These are phyloP conservation scores for Pyralis farinalis DNA, from an alignment of 2,888 invertebrate genomes.

Conservation along the genomic window DNA sequence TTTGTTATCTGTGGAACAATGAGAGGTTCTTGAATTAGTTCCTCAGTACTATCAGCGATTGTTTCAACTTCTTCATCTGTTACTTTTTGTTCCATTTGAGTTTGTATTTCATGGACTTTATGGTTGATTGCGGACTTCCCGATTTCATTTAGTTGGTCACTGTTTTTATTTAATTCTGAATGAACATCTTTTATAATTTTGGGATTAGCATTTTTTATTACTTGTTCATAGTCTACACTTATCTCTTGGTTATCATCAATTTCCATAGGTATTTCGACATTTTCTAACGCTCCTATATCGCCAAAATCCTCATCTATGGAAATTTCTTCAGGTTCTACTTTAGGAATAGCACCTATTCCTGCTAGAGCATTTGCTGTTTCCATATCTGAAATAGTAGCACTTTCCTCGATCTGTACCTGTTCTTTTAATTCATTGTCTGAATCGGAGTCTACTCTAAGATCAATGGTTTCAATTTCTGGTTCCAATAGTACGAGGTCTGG, in stretches of 20 bases:
- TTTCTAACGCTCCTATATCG: constrained; percentile 2
- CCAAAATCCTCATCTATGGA: not conserved
- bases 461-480: constrained; percentile 54
- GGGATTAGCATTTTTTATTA: too few species aligned
- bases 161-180: too few species aligned
- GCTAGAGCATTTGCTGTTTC: constrained; percentile 21
- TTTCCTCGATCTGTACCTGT: constrained; percentile 1
- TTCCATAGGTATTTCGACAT: constrained; percentile 5
- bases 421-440: constrained; percentile 16
- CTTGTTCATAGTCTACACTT: too few species aligned
- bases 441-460: constrained; percentile 43
- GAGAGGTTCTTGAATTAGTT: not conserved
- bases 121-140: too few species aligned
- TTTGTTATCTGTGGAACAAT: constrained; percentile 27
- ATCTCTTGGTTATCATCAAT: too few species aligned
- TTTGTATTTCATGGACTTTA: too few species aligned
- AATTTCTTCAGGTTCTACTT: not conserved
- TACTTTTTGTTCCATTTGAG: too few species aligned
- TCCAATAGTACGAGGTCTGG: constrained; percentile 52
- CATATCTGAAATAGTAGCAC: not conserved
- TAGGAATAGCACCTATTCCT: not conserved
- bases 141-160: too few species aligned
- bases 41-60: not conserved
- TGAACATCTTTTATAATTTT: too few species aligned
- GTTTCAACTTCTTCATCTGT: not conserved